Base-by-base conservation (phyloP, 2,888 invertebrate species). In the Atherix ibis region DNA sequence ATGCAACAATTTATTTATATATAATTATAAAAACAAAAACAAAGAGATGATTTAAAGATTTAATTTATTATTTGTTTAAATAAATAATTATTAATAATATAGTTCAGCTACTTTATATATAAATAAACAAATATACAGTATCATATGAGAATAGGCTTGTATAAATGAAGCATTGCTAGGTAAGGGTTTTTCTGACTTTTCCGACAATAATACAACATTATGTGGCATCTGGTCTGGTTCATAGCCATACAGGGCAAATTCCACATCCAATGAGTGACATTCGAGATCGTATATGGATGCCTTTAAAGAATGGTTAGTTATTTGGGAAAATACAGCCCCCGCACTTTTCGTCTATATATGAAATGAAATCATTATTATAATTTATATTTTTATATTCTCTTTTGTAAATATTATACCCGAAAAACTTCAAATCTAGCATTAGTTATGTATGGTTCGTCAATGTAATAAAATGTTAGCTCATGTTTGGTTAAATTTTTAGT, bases 171-270 rank as follows among this genome's bases (percentile, higher is more conserved):
- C n/a, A n/a, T n/a, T n/a, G n/a, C n/a, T n/a, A n/a, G n/a, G n/a
- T n/a, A n/a, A n/a, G n/a, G n/a, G n/a, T n/a, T n/a, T n/a, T n/a
- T n/a, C n/a, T n/a, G n/a, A n/a, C n/a, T n/a, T n/a, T n/a, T n/a
- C n/a, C n/a, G n/a, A n/a, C n/a, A n/a, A n/a, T n/a, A n/a, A n/a
- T n/a, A n/a, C n/a, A n/a, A n/a, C n/a, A n/a, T n/a, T n/a, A n/a
- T 40, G 31, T 6, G 53, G 49, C 25, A 40, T 37, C 12, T 46
- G 43, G 6, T 37, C 36, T 5, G 49, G 48, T 18, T 37, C 37
- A 34, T 47, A 56, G n/a, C 56, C 56, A 41, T 53, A 56, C 28
- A 56, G 29, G 32, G 47, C 48, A 48, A 55, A 53, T 43, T 52
- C 47, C 14, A 50, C 57, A 40, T 50, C 53, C 17, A 55, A 35